phyloP scores from a whole-genome alignment of 2,797 vertebrate species.

The Anas flavirostris region DNA sequence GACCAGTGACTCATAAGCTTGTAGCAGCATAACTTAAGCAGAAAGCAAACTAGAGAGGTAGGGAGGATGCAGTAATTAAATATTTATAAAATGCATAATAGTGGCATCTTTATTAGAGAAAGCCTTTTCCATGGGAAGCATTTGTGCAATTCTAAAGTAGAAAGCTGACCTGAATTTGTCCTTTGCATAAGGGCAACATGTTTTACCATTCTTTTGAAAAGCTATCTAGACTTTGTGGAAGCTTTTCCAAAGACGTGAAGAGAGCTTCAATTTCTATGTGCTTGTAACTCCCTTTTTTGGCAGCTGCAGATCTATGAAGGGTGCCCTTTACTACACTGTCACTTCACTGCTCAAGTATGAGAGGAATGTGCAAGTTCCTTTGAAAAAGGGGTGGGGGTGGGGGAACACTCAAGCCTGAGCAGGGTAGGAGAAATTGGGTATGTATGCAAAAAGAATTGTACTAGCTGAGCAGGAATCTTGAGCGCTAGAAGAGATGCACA shows the following conservation, averaged over 20 bases:
- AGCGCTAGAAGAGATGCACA: neutral
- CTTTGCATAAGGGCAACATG: neutral
- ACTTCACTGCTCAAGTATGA: neutral
- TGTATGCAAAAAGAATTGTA: neutral
- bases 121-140: neutral
- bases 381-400: neutral
- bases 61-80: neutral
- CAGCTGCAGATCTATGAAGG: neutral
- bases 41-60: neutral
- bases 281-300: neutral
- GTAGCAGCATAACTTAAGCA: neutral
- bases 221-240: neutral
- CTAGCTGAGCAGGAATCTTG: neutral
- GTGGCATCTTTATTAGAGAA: neutral
- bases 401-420: neutral
- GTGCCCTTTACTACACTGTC: neutral
- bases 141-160: neutral
- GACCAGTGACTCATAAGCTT: neutral
- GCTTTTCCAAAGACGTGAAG: neutral
- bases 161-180: neutral
- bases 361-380: neutral
- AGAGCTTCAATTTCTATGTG: neutral
- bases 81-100: neutral
- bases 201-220: neutral
- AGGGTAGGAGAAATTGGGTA: neutral